phyloP scores from a whole-genome alignment of 2,797 vertebrate species.

The Cheirogaleus major region DNA sequence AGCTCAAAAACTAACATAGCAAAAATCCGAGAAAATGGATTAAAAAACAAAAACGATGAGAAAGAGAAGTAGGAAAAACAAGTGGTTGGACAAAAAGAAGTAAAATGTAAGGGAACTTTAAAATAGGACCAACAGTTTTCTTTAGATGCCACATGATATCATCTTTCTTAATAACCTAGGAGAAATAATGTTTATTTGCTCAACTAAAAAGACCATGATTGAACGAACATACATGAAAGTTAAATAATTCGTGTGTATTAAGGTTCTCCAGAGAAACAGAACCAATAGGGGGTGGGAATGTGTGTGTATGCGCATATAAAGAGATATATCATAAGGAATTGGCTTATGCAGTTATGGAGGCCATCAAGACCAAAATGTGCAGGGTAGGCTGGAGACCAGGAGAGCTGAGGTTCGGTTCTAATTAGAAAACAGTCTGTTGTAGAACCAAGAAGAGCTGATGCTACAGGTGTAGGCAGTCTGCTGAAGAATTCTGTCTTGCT shows the following conservation, averaged over 20 bases:
- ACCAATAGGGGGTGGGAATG: not conserved
- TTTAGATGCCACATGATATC: not conserved
- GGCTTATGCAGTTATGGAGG: not conserved
- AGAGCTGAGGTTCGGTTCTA: not conserved
- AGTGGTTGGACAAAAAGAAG: not conserved
- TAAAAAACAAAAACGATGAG: not conserved
- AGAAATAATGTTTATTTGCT: not conserved
- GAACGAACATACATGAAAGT: not conserved
- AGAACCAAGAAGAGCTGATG: not conserved
- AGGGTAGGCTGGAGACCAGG: not conserved
- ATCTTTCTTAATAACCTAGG: slow-evolving; percentile 5
- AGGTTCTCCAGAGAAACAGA: not conserved
- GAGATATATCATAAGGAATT: not conserved
- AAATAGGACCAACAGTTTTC: not conserved
- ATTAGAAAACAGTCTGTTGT: not conserved
- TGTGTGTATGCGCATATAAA: not conserved
- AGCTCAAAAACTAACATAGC: not conserved
- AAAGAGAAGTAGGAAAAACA: not conserved
- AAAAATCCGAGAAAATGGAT: slow-evolving; percentile 33
- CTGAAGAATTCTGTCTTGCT: not conserved
- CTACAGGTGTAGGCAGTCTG: not conserved
- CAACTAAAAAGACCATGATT: not conserved
- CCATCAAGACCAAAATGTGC: not conserved
- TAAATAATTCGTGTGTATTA: not conserved
- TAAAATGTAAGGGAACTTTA: not conserved